phyloP scores from a whole-genome alignment of 2,113 vertebrate species.

The Melanocharis versteri region DNA sequence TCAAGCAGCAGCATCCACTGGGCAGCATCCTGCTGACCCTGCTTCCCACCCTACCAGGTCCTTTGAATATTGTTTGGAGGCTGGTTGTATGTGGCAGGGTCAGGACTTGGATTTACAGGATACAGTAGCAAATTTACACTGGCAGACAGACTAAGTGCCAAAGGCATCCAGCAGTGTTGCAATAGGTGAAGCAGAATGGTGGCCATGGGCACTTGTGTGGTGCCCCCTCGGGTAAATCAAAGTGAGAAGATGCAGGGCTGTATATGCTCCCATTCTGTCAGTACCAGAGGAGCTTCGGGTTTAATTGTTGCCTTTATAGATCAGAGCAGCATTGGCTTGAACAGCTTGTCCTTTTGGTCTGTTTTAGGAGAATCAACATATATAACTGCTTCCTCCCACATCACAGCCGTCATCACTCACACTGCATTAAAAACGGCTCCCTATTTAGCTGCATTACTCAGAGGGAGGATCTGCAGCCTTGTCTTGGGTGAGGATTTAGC shows the following conservation, averaged over 20 bases:
- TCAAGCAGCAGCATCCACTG: not conserved
- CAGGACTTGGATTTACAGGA: not conserved
- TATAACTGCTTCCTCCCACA: constrained; percentile 29
- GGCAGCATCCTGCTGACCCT: not conserved
- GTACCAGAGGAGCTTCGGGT: constrained; percentile 30
- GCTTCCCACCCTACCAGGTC: not conserved
- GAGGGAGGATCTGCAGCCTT: not conserved
- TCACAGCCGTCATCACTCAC: not conserved
- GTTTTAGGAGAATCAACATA: constrained; percentile 57
- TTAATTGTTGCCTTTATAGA: constrained; percentile 62
- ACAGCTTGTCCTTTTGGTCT: constrained; percentile 60
- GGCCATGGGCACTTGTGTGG: accelerated
- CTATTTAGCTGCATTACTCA: constrained; percentile 1
- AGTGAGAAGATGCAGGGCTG: not conserved
- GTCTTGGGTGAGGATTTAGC: not conserved
- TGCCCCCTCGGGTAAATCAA: constrained; percentile 8
- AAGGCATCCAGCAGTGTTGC: not conserved
- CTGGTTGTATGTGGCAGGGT: not conserved
- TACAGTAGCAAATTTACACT: not conserved
- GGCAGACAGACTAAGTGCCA: not conserved
- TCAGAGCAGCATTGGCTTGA: constrained; percentile 55
- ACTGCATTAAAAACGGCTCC: not conserved
- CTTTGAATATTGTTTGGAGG: not conserved
- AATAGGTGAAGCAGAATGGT: not conserved
- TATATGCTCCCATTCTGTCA: constrained; percentile 1